Evolutionary conservation across 2,797 vertebrate species (phyloP).

Genomic region (Momotus momota): DNA sequence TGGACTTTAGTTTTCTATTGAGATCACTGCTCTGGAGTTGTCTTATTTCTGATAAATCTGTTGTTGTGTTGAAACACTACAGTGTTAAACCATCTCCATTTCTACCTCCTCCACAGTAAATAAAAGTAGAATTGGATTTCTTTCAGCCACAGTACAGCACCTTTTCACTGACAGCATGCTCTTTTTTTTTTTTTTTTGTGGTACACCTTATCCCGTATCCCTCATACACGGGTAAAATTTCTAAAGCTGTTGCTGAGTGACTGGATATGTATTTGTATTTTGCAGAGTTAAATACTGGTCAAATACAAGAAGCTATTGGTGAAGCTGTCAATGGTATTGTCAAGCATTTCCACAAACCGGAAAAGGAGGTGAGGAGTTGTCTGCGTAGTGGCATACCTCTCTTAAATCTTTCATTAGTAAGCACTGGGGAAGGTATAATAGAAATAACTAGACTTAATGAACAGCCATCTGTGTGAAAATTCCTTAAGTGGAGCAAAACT

Average conservation of each 20-base stretch:
- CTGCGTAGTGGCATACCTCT: neutral
- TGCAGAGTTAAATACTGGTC: conserved; percentile 96
- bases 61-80: neutral
- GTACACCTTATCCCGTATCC: neutral
- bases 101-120: neutral
- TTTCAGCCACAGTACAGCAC: neutral
- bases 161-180: neutral
- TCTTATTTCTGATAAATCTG: neutral
- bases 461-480: neutral
- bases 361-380: conserved; percentile 93
- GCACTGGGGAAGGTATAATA: neutral
- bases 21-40: neutral
- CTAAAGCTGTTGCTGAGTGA: neutral
- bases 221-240: neutral
- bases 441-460: neutral
- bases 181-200: neutral
- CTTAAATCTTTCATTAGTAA: neutral
- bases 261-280: conserved; percentile 36
- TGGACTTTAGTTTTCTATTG: neutral
- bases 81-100: neutral
- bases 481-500: neutral
- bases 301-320: conserved; percentile 99
- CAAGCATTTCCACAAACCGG: conserved; percentile 99
- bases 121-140: neutral
- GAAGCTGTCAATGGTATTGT: conserved; percentile 99